Base-by-base conservation (phyloP, 2,888 invertebrate genomes). In the Polia nebulosa region DNA sequence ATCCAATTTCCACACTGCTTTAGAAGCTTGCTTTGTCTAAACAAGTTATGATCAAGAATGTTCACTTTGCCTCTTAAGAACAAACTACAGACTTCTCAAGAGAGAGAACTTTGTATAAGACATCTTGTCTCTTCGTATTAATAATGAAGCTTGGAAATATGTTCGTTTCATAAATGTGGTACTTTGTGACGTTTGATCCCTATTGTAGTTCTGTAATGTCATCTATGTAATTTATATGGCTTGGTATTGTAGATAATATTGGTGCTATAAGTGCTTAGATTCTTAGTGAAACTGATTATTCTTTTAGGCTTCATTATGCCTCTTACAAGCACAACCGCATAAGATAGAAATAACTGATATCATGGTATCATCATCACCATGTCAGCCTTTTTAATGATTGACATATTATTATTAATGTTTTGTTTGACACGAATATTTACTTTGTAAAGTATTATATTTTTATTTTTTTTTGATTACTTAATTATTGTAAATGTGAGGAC, bases 11-110 rank as follows among this genome's bases (percentile, higher is more conserved):
- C 25, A 59, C 51, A 72, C 34, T 59, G 34, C 57, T 61, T 59
- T 45, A 59, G 65, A 41, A 51, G 32, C 45, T 65, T 59, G 47
- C 56, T 73, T 79, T 64, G 65, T 75, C 75, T 44, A 56, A 56
- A 64, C 59, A 74, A 75, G 56, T 75, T 60, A 59, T 65, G 56
- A 60, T 45, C 64, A 34, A 64, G 66, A 72, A 72, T 53, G 52
- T 78, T 72, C 52, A 45, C 59, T 51, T 70, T 39, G n/a, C 36
- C 25, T 52, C 20, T 39, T 53, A 22, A 29, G 45, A 63, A 78
- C 62, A 58, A 72, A 63, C 78, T 49, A 49, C 32, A 36, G 47
- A 44, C 36, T 55, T 13, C 29, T 60, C 44, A 39, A 47, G 25
- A 53, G 25, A 44, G 17, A 17, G 45, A 59, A 72, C 44, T 78